A percentile compares a stretch with the other conserved stretches of the same genome.
These are phyloP conservation scores for Saguinus midas DNA, from an alignment of 2,113 vertebrate species.

Conservation along the genomic window DNA sequence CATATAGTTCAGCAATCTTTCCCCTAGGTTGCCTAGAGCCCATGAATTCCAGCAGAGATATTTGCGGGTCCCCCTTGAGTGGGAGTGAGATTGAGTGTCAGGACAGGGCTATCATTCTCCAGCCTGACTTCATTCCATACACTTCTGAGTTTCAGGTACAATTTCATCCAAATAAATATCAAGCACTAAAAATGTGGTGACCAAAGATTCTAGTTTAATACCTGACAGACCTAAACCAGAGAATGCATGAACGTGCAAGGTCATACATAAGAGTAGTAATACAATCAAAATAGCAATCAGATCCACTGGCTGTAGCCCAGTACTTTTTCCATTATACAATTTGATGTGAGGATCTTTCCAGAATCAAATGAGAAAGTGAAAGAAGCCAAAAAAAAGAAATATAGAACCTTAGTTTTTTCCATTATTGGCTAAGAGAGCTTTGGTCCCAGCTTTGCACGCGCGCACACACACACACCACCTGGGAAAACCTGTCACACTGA, in stretches of 20 bases:
- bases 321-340: neutral
- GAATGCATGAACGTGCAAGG: neutral
- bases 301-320: neutral
- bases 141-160: neutral
- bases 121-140: neutral
- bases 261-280: neutral
- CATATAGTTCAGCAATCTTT: neutral
- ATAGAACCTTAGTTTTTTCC: neutral
- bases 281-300: neutral
- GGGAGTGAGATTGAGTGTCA: neutral
- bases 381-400: neutral
- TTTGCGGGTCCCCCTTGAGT: neutral
- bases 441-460: too few relatives aligned
- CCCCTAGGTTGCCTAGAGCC: neutral
- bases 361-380: slow-evolving; percentile 39
- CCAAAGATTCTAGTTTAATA: slow-evolving; percentile 20
- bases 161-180: neutral
- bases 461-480: neutral
- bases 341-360: neutral
- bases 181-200: neutral
- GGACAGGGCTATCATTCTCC: neutral
- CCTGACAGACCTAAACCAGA: neutral
- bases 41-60: neutral
- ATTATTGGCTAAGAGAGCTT: neutral
- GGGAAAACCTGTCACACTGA: neutral